phyloP scores from a whole-genome alignment of 2,113 vertebrate species.

The Danio rerio region DNA sequence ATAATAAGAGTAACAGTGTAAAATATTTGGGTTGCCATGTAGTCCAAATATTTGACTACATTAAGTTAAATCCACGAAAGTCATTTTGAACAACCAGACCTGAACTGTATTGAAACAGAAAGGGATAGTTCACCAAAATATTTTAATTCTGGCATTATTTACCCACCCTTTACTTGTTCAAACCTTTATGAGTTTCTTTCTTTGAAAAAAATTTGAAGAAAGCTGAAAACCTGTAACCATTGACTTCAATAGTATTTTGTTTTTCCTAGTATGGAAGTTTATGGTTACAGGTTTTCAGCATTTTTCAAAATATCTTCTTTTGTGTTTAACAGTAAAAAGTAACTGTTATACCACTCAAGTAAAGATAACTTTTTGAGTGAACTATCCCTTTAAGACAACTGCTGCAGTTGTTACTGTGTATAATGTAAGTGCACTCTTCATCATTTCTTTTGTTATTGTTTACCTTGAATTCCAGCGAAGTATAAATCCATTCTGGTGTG shows the following conservation, averaged over 20 bases:
- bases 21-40: neutral
- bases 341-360: no score
- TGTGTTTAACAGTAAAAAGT: no score
- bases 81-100: neutral
- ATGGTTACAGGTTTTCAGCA: no score
- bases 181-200: no score
- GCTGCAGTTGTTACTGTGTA: neutral
- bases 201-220: no score
- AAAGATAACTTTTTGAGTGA: no score
- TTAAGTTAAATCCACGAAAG: neutral
- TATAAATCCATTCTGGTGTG: neutral
- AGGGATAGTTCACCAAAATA: no score
- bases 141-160: no score
- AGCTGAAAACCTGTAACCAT: neutral
- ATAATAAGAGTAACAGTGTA: neutral
- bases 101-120: neutral
- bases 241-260: no score
- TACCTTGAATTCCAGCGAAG: neutral
- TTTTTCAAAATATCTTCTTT: no score
- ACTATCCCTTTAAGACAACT: neutral
- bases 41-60: constrained; percentile 5
- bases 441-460: neutral
- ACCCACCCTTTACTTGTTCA: no score
- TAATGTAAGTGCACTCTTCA: neutral
- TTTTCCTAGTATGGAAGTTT: no score